These are phyloP conservation scores for Odontophorus gujanensis DNA, from an alignment of 2,113 vertebrate genomes.

Conservation along the genomic window DNA sequence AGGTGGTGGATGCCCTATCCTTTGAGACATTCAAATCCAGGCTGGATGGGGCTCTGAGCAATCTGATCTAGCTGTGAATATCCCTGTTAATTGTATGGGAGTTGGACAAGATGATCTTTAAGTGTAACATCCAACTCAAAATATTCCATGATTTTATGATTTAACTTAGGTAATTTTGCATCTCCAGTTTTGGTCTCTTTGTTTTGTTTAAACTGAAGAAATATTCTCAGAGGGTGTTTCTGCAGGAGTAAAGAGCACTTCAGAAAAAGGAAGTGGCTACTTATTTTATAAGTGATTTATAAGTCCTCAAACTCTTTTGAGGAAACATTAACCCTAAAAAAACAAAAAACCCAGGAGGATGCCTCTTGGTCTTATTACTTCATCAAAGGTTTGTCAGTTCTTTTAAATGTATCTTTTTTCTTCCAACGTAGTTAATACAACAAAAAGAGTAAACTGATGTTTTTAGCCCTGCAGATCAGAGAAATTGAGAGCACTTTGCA, in stretches of 20 bases:
- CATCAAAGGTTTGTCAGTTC: not conserved
- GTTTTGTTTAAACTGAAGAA: not conserved
- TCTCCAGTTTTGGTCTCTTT: not conserved
- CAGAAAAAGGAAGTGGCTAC: not conserved
- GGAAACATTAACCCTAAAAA: not conserved
- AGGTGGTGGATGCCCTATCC: too few relatives aligned
- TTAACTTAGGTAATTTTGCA: not conserved
- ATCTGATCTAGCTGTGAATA: too few relatives aligned
- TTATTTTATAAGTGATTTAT: not conserved
- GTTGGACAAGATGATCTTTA: too few relatives aligned
- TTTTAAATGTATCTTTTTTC: not conserved
- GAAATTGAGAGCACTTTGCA: not conserved
- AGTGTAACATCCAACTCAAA: too few relatives aligned
- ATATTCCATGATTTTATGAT: not conserved
- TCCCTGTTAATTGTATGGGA: too few relatives aligned
- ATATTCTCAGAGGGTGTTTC: not conserved
- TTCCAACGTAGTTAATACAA: not conserved
- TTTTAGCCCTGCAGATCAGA: not conserved
- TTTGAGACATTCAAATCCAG: too few relatives aligned
- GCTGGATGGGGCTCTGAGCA: too few relatives aligned
- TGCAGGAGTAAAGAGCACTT: not conserved
- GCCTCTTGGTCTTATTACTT: not conserved
- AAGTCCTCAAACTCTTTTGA: not conserved
- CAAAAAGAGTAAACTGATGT: not conserved
- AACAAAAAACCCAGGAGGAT: not conserved